Evolutionary conservation across 2,113 vertebrate species (phyloP), one percentile per base, ranked within the genome.

Genomic region (Hyaena hyaena): DNA sequence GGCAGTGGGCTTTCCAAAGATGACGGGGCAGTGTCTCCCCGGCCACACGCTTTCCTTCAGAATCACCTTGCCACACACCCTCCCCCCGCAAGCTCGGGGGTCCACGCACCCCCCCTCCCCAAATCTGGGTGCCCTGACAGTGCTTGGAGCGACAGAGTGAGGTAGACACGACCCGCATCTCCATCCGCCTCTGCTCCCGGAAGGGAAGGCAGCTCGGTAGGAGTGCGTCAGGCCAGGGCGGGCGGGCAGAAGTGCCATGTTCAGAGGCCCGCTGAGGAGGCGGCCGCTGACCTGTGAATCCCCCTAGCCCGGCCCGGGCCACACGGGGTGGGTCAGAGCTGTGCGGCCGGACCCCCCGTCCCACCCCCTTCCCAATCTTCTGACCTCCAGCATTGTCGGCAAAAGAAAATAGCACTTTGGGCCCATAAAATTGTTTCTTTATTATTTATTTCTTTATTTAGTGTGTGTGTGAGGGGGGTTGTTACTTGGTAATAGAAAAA

Each of bases 11-110:
- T 45, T 61, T 45, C 17, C 21, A 35, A 5, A 82, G 31, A 5
- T 2, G 21, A 26, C 0, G 4, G 33, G 74, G 33, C 33, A 4
- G 0, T 10, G 28, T 50, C 21, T 2, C 24, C 10, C 2, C 8
- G 24, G 61, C 14, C 19, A 4, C 10, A 9, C 0, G 11, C 24
- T 31, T 10, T 84, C n/a, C 24, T 58, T 88, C 17, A n/a, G 9
- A 19, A n/a, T 77, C 39, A 55, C n/a, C 14, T 28, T 80, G 28
- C n/a, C 48, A 35, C 21, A 61, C 21, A 61, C 21, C 6, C 35
- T 23, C 16, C 45, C 50, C 15, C 1, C 12, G 9, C 35, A n/a
- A 2, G 19, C 26, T 15, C 1, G 2, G 9, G 28, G 31, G 35
- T 66, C 45, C n/a, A 0, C 10, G 71, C 28, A 23, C 35, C 53